Evolutionary conservation across 30 jellyfish, hydroid and myxozoan species (phyloP), one percentile per base, ranked within the genome.

Genomic region (Turritopsis dohrnii): DNA sequence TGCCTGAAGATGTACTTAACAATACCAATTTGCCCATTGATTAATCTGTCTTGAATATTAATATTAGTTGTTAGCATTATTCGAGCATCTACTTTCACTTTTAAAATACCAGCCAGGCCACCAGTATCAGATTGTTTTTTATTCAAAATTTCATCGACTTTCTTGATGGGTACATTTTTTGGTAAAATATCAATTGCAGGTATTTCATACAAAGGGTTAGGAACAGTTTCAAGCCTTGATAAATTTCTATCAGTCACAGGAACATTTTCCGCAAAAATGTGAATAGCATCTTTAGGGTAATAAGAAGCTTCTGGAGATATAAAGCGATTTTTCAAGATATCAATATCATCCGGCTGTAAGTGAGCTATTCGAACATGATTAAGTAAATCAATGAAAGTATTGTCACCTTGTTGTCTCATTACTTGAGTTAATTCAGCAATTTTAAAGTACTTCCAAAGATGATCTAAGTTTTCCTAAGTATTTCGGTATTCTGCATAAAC

Each of bases 21-120:
- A 52, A 84, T 81, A 28, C 84, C 87, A 81, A 81, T 81, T 65
- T 81, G 87, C 9, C 85, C 87, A 83, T 72, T 83, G 75, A 83
- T 83, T 80, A 83, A 66, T 71, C 89, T 83, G 53, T 65, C 89
- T 17, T 23, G 83, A 66, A 83, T 83, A 41, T 66, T 73, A 66
- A 83, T 71, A 71, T 83, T 66, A 26, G 16, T 16, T 29, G 89
- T 83, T 54, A 83, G 74, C 89, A 69, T 69, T 23, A 69, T 69
- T 8, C 77, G 18, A 1, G 85, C 85, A 79, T 54, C 85, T 4
- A 79, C 66, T 52, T 79, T 79, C 26, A 79, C 0, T 21, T 18
- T 21, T 21, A 76, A 52, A 76, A 21, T 76, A 21, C 0, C 29
- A 21, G 84, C 76, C 18, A 76, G 52, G 21, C 84, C 84, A 76